A percentile compares a stretch with the other conserved stretches of the same genome.
These are phyloP conservation scores for Drosophila pullipes DNA, from an alignment of 2,888 invertebrate species.

Conservation along the genomic window DNA sequence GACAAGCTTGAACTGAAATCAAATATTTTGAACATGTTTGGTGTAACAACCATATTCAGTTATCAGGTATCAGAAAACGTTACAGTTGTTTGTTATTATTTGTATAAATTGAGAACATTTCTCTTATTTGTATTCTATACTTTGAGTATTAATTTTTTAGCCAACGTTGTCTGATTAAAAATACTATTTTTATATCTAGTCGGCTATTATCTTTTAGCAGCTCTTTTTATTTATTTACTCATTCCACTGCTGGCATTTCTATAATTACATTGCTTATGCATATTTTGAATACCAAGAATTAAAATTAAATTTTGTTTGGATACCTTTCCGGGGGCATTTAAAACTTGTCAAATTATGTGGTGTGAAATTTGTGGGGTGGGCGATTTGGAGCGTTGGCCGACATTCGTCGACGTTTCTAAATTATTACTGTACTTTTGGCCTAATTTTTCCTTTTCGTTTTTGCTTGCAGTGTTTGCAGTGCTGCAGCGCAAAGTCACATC, in stretches of 20 bases:
- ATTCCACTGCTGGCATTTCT: conserved; percentile 32
- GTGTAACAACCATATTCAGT: no score
- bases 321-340: conserved; percentile 6
- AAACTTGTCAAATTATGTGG: conserved; percentile 5
- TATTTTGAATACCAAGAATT: conserved; percentile 30
- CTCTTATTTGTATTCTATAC: background rate
- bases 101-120: background rate
- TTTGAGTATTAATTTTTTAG: background rate
- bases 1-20: background rate
- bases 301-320: conserved; percentile 37
- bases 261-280: conserved; percentile 42
- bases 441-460: conserved; percentile 12
- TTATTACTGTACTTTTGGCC: background rate
- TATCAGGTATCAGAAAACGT: background rate
- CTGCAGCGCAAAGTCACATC: conserved; percentile 41
- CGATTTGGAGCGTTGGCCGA: background rate
- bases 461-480: conserved; percentile 48
- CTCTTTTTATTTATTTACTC: conserved; percentile 13
- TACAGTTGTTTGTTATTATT: background rate
- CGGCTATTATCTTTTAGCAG: conserved; percentile 4
- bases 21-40: background rate
- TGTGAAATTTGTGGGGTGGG: conserved; percentile 12
- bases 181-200: background rate
- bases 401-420: background rate
- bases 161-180: background rate